These are phyloP conservation scores for Chloebia gouldiae DNA, from an alignment of 2,113 vertebrate species.

Conservation along the genomic window DNA sequence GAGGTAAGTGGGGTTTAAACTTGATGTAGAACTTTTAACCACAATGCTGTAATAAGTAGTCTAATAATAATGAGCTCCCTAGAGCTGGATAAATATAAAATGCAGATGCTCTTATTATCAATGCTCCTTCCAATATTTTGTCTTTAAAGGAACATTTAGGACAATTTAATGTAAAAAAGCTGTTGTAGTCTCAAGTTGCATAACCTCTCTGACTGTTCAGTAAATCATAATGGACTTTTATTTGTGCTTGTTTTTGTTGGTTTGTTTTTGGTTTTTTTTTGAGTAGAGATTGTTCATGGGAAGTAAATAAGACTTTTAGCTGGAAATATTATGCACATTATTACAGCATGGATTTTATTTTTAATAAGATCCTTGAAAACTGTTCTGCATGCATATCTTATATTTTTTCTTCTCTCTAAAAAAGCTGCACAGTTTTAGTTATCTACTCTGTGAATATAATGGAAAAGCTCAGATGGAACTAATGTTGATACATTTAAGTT, in stretches of 20 bases:
- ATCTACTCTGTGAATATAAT: background rate
- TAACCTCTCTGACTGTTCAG: background rate
- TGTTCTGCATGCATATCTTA: background rate
- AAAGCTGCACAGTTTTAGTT: background rate
- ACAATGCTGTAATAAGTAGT: background rate
- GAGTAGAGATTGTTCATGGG: background rate
- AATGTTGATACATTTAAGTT: background rate
- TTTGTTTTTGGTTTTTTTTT: fast-evolving
- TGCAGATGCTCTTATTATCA: background rate
- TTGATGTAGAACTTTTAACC: background rate
- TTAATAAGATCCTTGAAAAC: background rate
- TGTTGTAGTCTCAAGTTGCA: background rate
- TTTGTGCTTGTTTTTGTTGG: background rate
- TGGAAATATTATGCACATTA: background rate
- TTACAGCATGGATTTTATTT: background rate
- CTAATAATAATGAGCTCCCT: background rate
- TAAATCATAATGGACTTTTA: background rate
- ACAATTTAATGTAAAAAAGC: background rate
- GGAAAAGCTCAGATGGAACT: background rate
- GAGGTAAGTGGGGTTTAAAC: conserved; percentile 64
- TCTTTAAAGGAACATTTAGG: background rate
- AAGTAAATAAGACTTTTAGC: background rate
- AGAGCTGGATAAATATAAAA: background rate
- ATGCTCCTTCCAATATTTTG: background rate
- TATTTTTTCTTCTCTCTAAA: background rate